These are phyloP conservation scores for Mobula birostris DNA, from an alignment of 2,113 vertebrate genomes.

Conservation along the genomic window DNA sequence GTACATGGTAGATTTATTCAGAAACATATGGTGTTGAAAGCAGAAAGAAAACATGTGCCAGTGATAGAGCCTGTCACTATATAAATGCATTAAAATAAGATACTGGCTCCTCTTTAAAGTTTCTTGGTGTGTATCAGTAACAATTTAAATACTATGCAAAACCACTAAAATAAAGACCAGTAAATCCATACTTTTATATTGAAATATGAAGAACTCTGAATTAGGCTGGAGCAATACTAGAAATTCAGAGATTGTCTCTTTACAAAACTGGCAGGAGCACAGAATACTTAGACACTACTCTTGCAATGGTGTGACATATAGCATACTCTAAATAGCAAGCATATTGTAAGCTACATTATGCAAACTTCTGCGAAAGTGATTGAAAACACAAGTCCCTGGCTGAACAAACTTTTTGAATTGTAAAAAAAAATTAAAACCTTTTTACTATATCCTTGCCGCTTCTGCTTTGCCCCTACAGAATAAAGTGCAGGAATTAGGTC, in stretches of 20 bases:
- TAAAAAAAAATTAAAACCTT: constrained; percentile 63
- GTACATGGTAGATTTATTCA: background rate
- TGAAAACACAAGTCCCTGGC: background rate
- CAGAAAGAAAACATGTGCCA: background rate
- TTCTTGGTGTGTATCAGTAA: background rate
- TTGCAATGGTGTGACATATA: background rate
- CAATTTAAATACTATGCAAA: background rate
- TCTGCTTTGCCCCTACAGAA: constrained; percentile 90
- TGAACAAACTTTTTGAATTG: background rate
- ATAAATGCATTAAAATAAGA: background rate
- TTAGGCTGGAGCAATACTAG: background rate
- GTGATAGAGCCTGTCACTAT: too few relatives aligned
- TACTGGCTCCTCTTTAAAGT: background rate
- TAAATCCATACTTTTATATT: background rate
- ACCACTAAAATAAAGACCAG: background rate
- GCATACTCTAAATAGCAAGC: background rate
- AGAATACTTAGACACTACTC: background rate
- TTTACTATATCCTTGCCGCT: constrained; percentile 98
- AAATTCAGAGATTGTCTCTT: background rate
- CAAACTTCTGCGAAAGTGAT: background rate
- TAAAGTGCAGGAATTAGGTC: constrained; percentile 98
- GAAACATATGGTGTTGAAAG: background rate
- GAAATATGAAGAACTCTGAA: background rate
- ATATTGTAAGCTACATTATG: background rate
- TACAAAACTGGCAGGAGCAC: background rate